Conservation (phyloP, 2,888 invertebrate genomes). For the Mycalesis mineus region DNA sequence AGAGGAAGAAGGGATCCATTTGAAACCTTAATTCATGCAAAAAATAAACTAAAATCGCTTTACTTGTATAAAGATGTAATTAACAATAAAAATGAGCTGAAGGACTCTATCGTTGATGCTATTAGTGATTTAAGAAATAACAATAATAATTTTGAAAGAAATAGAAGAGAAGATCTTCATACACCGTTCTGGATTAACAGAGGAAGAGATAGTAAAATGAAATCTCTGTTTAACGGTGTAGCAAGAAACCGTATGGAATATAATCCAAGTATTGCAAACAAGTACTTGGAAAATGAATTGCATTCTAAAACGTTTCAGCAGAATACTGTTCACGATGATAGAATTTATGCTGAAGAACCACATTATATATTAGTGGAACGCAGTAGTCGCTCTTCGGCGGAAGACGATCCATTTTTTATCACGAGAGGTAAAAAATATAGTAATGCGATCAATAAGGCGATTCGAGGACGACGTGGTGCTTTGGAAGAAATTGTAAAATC, state of each 20-base stretch:
- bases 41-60: conserved; percentile 32
- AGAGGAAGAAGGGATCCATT: conserved; percentile 46
- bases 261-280: conserved; percentile 9
- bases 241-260: conserved; percentile 29
- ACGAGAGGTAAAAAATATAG: conserved; percentile 61
- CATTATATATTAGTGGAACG: conserved; percentile 72
- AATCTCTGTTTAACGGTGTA: conserved; percentile 42
- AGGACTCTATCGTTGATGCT: conserved; percentile 45
- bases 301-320: conserved; percentile 40
- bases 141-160: conserved; percentile 47
- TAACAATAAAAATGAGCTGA: conserved; percentile 55
- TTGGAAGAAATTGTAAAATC: conserved; percentile 68
- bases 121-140: conserved; percentile 49
- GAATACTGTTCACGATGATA: conserved; percentile 54
- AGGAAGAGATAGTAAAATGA: conserved; percentile 49
- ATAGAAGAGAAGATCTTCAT: conserved; percentile 35
- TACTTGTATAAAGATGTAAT: conserved; percentile 27
- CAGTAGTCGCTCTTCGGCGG: conserved; percentile 60
- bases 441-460: conserved; percentile 43
- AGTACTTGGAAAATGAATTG: conserved; percentile 12
- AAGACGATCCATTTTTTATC: conserved; percentile 65
- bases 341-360: conserved; percentile 75
- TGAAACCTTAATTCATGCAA: conserved; percentile 56
- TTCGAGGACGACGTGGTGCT: conserved; percentile 58
- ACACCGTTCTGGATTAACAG: conserved; percentile 49